Base-by-base conservation (phyloP, 2,888 invertebrate species). In the Spodoptera exigua region DNA sequence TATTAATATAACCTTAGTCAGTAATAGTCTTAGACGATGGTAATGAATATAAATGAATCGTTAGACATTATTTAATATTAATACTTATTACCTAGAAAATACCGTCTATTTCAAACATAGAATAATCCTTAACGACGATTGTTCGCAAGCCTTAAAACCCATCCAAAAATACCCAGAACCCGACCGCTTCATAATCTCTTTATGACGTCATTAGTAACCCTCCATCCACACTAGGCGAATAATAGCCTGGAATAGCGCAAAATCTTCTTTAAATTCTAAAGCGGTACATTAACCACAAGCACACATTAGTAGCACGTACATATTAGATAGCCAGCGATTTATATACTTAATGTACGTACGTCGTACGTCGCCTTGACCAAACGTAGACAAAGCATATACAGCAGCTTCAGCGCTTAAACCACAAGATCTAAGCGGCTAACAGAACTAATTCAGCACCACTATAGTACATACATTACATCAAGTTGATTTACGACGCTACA, bases 341-440 rank as follows among this genome's bases (percentile, higher is more conserved):
- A 65, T 59, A 51, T 43, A 54, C 45, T 58, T 53, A 65, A 65
- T 65, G 37, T 37, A n/a, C n/a, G n/a, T n/a, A n/a, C n/a, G n/a
- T n/a, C n/a, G n/a, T 40, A 45, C 44, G n/a, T 27, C 46, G 45
- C 35, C n/a, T 46, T 54, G 36, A 58, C 59, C 39, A 47, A 71
- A 41, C 18, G n/a, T 27, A 56, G 35, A 53, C 66, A 46, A 70
- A 36, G 21, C 53, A 40, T 60, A 69, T 52, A 55, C 16, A 55
- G 43, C 53, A 12, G 47, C 47, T 66, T 55, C 27, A 51, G 21
- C 35, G 53, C 55, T 40, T 27, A 9, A 44, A 40, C 35, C 37
- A 18, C 37, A 45, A 27, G 27, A 40, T 37, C 35, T 54, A 35
- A 48, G 44, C 40, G n/a, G 36, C 16, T 45, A 49, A 18, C 12